Conservation (phyloP, 2,888 invertebrate genomes). For the Coelogynopora nodosa region DNA sequence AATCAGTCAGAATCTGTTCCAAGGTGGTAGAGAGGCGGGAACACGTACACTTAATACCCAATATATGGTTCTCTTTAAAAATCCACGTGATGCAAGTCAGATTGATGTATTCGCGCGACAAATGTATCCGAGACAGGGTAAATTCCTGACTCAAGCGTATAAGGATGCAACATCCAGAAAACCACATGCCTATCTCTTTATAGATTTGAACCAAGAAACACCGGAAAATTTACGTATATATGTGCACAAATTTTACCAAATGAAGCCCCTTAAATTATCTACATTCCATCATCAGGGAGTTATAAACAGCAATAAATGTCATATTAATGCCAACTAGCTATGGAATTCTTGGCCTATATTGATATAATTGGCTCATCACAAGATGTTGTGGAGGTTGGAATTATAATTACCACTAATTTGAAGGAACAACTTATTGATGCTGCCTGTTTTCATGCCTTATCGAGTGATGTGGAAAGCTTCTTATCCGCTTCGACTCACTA, state of each 20-base stretch:
- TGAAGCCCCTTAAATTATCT: neutral
- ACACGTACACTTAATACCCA: neutral
- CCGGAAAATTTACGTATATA: neutral
- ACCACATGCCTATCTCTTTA: neutral
- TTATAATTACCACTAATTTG: no score
- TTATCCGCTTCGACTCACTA: no score
- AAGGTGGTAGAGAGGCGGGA: constrained; percentile 1
- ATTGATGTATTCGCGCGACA: neutral
- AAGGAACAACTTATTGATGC: no score
- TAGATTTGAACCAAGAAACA: neutral
- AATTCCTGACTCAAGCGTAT: neutral
- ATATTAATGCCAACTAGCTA: no score
- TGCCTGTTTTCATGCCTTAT: no score
- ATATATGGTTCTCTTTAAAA: neutral
- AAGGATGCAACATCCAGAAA: neutral
- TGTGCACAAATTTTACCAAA: neutral
- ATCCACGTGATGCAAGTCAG: constrained; percentile 12
- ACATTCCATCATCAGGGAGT: neutral
- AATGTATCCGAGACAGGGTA: neutral
- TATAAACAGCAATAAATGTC: neutral
- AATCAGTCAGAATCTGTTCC: neutral
- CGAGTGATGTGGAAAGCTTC: no score
- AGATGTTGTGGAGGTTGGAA: no score
- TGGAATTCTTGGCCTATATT: no score
- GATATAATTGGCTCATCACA: no score